Conservation (phyloP, 1,140 invertebrate genomes). For the Agrilus planipennis region DNA sequence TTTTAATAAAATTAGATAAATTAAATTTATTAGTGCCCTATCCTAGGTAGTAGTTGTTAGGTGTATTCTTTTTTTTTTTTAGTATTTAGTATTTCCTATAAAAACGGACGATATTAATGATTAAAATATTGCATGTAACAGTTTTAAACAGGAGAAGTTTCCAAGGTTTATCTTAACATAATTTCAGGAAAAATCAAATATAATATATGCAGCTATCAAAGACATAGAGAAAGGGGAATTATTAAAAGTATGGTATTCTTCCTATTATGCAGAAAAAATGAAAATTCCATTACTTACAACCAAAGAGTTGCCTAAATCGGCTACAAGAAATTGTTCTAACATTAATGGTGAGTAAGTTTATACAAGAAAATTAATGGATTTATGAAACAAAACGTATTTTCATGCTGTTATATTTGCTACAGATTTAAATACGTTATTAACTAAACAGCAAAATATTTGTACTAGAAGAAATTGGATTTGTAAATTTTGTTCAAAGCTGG, state of each 20-base stretch:
- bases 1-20: not conserved
- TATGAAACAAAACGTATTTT: too few species aligned
- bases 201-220: constrained; percentile 46
- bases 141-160: not conserved
- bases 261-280: constrained; percentile 37
- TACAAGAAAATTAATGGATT: too few species aligned
- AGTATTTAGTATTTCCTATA: constrained; percentile 3
- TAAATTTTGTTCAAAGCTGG: constrained; percentile 30
- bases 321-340: too few species aligned
- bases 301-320: constrained; percentile 2
- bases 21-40: not conserved
- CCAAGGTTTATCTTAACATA: not conserved
- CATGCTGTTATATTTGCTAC: too few species aligned
- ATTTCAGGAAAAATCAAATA: constrained; percentile 38
- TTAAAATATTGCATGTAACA: constrained; percentile 7
- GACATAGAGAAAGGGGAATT: constrained; percentile 42
- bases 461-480: constrained; percentile 29
- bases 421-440: constrained; percentile 22
- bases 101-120: not conserved
- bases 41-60: not conserved
- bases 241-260: constrained; percentile 50
- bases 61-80: not conserved
- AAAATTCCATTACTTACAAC: constrained; percentile 23
- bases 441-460: constrained; percentile 27
- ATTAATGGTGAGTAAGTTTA: too few species aligned